These are phyloP conservation scores for Cynocephalus volans DNA, from an alignment of 2,113 vertebrate species.

Conservation along the genomic window DNA sequence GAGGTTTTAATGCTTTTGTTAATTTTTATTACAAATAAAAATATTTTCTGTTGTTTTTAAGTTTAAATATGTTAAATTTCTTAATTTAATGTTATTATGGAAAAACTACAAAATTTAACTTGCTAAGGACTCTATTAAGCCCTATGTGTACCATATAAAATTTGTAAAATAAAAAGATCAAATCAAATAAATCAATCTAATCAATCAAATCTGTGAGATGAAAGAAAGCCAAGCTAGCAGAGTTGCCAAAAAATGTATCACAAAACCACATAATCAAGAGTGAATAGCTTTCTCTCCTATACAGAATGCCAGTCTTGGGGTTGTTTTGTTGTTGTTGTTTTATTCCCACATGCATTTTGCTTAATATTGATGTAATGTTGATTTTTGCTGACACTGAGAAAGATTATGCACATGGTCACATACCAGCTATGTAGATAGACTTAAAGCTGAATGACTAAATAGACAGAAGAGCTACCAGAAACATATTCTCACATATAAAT, in stretches of 20 bases:
- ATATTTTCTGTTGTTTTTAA: neutral
- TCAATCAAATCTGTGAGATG: neutral
- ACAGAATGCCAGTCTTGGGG: neutral
- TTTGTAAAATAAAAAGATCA: too few species aligned
- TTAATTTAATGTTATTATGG: neutral
- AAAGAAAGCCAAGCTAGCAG: conserved; percentile 4
- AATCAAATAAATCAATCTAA: neutral
- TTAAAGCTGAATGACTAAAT: neutral
- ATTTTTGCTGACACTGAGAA: conserved; percentile 19
- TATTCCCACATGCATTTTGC: neutral
- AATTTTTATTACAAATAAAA: conserved; percentile 28
- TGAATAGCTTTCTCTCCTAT: conserved; percentile 7
- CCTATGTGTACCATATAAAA: neutral
- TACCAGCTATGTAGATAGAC: neutral
- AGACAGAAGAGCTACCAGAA: neutral
- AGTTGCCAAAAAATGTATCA: neutral
- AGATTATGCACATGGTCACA: neutral
- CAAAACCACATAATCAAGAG: conserved; percentile 33
- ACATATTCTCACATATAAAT: neutral
- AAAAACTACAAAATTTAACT: conserved; percentile 49
- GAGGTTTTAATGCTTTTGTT: neutral
- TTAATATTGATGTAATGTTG: neutral
- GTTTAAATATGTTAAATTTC: neutral
- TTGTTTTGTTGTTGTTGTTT: neutral
- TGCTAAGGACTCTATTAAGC: conserved; percentile 3